Evolutionary conservation across 2,113 vertebrate genomes (phyloP).

Genomic region (Cyanoderma ruficeps): DNA sequence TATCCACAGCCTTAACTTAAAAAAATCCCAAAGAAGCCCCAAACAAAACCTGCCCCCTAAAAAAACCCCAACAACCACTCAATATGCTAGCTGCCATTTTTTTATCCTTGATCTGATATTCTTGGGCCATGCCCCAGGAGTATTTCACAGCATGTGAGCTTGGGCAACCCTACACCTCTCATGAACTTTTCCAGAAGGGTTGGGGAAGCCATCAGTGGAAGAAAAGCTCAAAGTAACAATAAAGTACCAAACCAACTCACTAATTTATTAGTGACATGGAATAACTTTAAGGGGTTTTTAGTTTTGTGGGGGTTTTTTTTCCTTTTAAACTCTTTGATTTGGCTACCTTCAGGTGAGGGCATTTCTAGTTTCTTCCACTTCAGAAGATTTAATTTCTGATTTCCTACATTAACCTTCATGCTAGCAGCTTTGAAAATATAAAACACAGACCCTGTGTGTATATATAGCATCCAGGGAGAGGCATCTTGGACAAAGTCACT

Average conservation of each 20-base stretch:
- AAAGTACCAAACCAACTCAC: background rate
- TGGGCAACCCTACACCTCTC: background rate
- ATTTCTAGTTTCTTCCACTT: background rate
- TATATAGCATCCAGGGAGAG: background rate
- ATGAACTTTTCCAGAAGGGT: background rate
- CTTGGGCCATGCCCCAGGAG: background rate
- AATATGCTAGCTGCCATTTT: background rate
- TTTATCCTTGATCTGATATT: background rate
- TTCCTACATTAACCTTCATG: background rate
- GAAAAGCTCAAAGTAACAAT: background rate
- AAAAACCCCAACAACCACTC: no score
- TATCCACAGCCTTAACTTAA: background rate
- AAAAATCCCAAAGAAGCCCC: background rate
- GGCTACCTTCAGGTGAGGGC: background rate
- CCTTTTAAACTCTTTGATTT: background rate
- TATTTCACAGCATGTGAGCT: background rate
- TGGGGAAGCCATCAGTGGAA: background rate
- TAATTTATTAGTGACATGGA: background rate
- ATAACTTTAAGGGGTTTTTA: background rate
- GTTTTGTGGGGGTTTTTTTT: no score
- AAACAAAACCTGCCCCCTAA: background rate
- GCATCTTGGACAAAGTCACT: background rate
- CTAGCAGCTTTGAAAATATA: background rate
- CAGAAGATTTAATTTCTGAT: background rate
- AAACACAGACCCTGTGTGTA: background rate